Conservation (phyloP, 2,113 vertebrate genomes). For the Salvelinus alpinus region DNA sequence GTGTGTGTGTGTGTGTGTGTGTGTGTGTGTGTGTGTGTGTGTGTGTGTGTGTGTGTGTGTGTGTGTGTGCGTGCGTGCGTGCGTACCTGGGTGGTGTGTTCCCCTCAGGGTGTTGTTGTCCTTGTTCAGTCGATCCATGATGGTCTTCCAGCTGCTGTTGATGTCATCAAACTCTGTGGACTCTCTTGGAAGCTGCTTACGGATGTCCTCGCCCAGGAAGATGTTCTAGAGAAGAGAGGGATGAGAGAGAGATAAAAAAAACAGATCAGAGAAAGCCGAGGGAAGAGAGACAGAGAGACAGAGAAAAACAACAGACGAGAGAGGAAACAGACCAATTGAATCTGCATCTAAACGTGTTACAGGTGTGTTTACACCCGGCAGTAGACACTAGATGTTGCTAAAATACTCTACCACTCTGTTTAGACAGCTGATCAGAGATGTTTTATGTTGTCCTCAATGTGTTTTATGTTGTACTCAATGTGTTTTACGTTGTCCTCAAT, state of each 20-base stretch:
- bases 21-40: too few species aligned
- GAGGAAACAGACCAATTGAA: background rate
- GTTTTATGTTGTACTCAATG: too few species aligned
- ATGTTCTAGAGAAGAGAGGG: conserved; percentile 78
- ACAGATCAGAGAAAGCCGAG: conserved; percentile 16
- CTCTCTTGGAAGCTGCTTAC: conserved; percentile 82
- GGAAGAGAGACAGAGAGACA: conserved; percentile 19
- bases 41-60: too few species aligned
- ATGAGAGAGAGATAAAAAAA: background rate
- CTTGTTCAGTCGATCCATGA: conserved; percentile 76
- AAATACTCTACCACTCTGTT: conserved; percentile 29
- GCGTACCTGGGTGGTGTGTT: conserved; percentile 80
- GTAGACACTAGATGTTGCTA: conserved; percentile 13
- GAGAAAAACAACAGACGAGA: background rate
- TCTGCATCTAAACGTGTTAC: conserved; percentile 17
- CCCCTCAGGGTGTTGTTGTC: conserved; percentile 80
- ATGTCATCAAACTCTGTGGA: conserved; percentile 79
- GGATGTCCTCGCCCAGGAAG: conserved; percentile 86
- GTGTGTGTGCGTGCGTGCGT: background rate
- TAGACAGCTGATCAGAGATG: conserved; percentile 14
- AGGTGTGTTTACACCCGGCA: conserved; percentile 33
- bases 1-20: background rate
- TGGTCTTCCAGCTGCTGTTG: conserved; percentile 79
- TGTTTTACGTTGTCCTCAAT: too few species aligned
- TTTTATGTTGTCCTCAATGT: too few species aligned